Base-by-base conservation (phyloP, 1,140 invertebrate genomes). In the Drosophila kohkoa region DNA sequence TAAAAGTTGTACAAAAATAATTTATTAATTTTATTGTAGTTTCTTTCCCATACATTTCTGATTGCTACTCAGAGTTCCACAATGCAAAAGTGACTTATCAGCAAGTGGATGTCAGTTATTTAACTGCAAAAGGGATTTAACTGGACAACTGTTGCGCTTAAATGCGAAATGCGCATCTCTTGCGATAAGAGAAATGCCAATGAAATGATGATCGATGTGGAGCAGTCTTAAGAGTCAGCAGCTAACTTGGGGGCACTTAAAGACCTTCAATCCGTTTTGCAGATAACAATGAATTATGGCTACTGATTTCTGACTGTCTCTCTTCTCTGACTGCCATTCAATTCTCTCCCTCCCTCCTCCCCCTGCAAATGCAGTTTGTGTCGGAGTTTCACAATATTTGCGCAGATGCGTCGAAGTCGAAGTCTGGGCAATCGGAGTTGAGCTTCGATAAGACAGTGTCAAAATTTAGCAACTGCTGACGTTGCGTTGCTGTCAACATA, bases 391-490 rank as follows among this genome's bases (percentile, higher is more conserved):
- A 82, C 69, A 85, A 85, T 54, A 76, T 72, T 72, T 73, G n/a
- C 32, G 57, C 32, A 79, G 76, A 79, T 71, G 80, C 46, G 63
- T 45, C 57, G 51, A 20, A 20, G 20, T 20, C 28, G 6, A 5
- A 35, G 8, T 35, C 49, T 25, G 20, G 63, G 66, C 57, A 43
- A 55, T 81, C 72, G 60, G 16, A 16, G 60, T 35, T 5, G 35
- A 45, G 45, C 43, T 62, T 28, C 82, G 82, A 87, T 87, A 87
- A 83, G 77, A 75, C 76, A 81, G 82, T 89, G 85, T 89, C 85
- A 87, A 87, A 83, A 88, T 89, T 87, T 80, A 81, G 83, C 83
- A 88, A 89, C 77, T 73, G 78, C 74, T 41, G 75, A 58, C 51
- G 74, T 69, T 54, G 74, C 75, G 38, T 52, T 30, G 83, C 82